Conservation (phyloP, 1,140 invertebrate species). For the Anoplophora glabripennis region DNA sequence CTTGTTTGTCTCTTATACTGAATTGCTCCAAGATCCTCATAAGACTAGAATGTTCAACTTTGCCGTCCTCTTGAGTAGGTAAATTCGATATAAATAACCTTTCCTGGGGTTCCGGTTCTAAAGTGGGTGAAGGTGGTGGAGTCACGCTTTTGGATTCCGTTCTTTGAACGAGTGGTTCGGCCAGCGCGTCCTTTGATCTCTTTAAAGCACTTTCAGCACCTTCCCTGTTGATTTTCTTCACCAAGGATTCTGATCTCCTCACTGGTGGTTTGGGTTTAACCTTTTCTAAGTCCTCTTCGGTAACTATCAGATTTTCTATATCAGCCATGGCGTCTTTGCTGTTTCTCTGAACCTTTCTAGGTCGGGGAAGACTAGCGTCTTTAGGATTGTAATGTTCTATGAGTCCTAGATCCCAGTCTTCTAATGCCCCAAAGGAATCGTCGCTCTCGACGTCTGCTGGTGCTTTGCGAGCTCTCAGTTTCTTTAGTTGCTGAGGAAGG, state of each 20-base stretch:
- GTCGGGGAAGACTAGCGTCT: constrained; percentile 44
- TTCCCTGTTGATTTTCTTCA: constrained; percentile 41
- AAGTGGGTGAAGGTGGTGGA: constrained; percentile 35
- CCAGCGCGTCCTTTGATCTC: constrained; percentile 5
- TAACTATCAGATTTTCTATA: constrained; percentile 42
- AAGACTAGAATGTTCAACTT: constrained; percentile 40
- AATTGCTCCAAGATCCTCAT: constrained; percentile 42
- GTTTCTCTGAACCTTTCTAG: constrained; percentile 25
- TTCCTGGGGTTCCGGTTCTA: constrained; percentile 5
- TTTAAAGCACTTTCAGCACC: constrained; percentile 19
- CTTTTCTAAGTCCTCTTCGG: constrained; percentile 27
- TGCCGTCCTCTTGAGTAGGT: constrained; percentile 17
- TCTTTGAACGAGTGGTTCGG: neutral
- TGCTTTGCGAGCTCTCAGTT: constrained; percentile 37
- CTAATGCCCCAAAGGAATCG: constrained; percentile 48
- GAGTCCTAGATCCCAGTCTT: constrained; percentile 50
- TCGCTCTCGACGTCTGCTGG: constrained; percentile 46
- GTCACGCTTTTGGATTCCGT: constrained; percentile 30
- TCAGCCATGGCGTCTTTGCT: constrained; percentile 35
- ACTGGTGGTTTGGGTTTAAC: constrained; percentile 34
- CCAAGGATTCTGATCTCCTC: constrained; percentile 38
- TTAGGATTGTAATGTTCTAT: constrained; percentile 49
- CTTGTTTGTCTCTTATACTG: constrained; percentile 36
- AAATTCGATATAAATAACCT: neutral
- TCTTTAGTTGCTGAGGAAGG: constrained; percentile 46